phyloP scores from a whole-genome alignment of 2,888 invertebrate genomes.

The Zonitis immaculata region DNA sequence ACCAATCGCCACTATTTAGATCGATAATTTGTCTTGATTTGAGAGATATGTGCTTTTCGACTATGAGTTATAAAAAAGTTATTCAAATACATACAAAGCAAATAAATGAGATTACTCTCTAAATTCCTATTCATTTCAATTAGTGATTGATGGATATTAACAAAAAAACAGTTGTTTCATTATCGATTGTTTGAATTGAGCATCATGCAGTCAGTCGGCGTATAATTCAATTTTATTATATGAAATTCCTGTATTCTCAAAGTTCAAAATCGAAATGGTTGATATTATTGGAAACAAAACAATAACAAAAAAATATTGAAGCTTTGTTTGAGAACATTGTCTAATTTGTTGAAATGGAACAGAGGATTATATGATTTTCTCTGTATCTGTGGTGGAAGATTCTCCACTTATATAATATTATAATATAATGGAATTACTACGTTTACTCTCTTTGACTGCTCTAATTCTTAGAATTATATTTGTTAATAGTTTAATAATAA shows the following conservation, averaged over 20 bases:
- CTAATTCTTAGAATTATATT: slow-evolving; percentile 22
- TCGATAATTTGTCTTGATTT: too few relatives aligned
- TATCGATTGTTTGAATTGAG: not conserved
- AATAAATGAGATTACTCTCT: too few relatives aligned
- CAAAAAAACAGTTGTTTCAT: not conserved
- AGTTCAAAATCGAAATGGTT: not conserved
- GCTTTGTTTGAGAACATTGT: too few relatives aligned
- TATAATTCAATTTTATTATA: not conserved
- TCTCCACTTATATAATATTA: slow-evolving; percentile 1
- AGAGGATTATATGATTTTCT: not conserved
- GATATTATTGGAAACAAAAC: not conserved
- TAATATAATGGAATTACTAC: slow-evolving; percentile 21
- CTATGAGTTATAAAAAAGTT: too few relatives aligned
- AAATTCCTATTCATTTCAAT: too few relatives aligned
- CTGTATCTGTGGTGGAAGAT: too few relatives aligned
- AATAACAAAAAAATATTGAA: not conserved
- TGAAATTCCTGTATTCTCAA: not conserved
- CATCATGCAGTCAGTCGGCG: not conserved
- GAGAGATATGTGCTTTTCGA: too few relatives aligned
- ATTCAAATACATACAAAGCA: too few relatives aligned
- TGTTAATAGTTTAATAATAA: slow-evolving; percentile 22
- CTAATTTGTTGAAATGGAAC: not conserved
- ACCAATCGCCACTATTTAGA: too few relatives aligned
- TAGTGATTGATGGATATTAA: not conserved
- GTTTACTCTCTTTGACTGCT: slow-evolving; percentile 22